Base-by-base conservation (phyloP, 2,113 vertebrate species). In the Planiliza haematocheilus region DNA sequence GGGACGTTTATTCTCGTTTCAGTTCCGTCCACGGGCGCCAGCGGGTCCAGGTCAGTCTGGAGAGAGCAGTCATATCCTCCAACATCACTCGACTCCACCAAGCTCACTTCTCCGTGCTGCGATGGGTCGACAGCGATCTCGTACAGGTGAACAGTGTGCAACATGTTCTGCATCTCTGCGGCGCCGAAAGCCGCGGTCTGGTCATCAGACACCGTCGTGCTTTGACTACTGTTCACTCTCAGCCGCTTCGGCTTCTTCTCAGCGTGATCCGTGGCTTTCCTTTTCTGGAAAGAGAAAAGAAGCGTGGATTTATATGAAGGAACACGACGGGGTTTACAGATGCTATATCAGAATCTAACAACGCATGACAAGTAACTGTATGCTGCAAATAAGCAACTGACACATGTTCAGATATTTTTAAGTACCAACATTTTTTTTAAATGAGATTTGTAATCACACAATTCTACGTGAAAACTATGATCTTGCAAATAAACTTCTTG, bases 281-380 rank as follows among this genome's bases (percentile, higher is more conserved):
- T 77, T 90, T 94, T 94, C 93, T 94, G 60, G 8, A 68, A 21
- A 50, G 42, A 41, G 36, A 24, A 8, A 43, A 30, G 16, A 2
- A 3, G 8, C 12, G 18, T 6, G 20, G 21, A 1, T 12, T 37
- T 34, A 34, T 10, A 12, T 41, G 20, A 7, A 11, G 37, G 21
- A 71, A 56, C 39, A 39, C 3, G 42, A 14, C 10, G 0, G 1
- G 13, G 13, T 58, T 49, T n/a, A 52, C 1, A 30, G 24, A 30
- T 30, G 24, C 5, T 30, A 2, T 30, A 30, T 30, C 24, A 5
- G 24, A 30, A 30, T 30, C 24, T 30, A 5, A 30, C 24, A 30
- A n/a, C n/a, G n/a, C n/a, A n/a, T n/a, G n/a, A n/a, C n/a, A n/a
- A n/a, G n/a, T n/a, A n/a, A n/a, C n/a, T 5, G 24, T 2, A 30